These are phyloP conservation scores for Gambusia affinis DNA, from an alignment of 2,113 vertebrate genomes.

Conservation along the genomic window DNA sequence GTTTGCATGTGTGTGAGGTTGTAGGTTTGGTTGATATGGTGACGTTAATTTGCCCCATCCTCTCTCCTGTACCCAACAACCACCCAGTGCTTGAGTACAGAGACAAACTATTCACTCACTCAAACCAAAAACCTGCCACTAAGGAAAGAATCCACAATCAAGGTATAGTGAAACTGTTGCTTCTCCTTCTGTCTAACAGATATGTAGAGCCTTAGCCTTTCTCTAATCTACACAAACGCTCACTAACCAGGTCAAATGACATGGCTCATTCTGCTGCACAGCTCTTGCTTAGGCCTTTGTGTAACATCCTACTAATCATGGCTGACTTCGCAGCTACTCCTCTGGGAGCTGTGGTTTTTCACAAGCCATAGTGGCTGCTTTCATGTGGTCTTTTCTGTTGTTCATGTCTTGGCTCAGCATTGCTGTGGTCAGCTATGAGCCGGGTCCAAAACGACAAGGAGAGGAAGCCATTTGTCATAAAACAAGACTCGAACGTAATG, in stretches of 20 bases:
- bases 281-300: conserved; percentile 37
- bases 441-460: conserved; percentile 29
- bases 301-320: conserved; percentile 55
- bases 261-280: conserved; percentile 20
- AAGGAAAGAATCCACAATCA: conserved; percentile 88
- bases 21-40: conserved; percentile 43
- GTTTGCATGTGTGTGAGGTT: conserved; percentile 45
- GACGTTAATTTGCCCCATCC: conserved; percentile 69
- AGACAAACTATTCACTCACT: conserved; percentile 95
- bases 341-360: conserved; percentile 70
- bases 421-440: conserved; percentile 52
- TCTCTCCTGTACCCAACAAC: conserved; percentile 76
- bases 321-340: conserved; percentile 53
- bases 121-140: conserved; percentile 89
- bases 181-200: conserved; percentile 23
- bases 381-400: conserved; percentile 60
- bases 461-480: conserved; percentile 55
- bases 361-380: conserved; percentile 53
- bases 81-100: conserved; percentile 93
- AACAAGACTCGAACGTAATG: conserved; percentile 47
- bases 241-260: conserved; percentile 41
- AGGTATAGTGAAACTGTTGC: conserved; percentile 83
- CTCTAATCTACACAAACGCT: conserved; percentile 43
- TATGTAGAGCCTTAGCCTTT: conserved; percentile 6
- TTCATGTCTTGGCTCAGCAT: conserved; percentile 59